Evolutionary conservation across 2,113 vertebrate genomes (phyloP), one percentile per base, ranked within the genome.

Genomic region (Podarcis raffonei): DNA sequence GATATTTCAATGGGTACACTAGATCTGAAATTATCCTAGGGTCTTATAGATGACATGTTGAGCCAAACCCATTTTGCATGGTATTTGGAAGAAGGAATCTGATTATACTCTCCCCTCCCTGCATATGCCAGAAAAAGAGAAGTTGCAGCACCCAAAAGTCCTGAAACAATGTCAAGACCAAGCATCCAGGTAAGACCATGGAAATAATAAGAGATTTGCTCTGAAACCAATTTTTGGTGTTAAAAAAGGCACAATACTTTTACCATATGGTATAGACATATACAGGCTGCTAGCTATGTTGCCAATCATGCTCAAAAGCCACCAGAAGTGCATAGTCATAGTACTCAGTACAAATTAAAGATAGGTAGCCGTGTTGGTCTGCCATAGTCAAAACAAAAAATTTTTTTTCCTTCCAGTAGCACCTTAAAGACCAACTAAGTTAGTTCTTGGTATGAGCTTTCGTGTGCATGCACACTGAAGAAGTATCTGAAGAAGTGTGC

Each of bases 111-210:
- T 0, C 35, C 65, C 62, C 83, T 7, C 90, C 87, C 76, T 18
- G 59, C 11, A 74, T 32, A 39, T n/a, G 2, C 12, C 35, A 90
- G 88, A 42, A 53, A 90, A 85, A 95, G 91, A 77, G 6, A n/a
- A 7, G 91, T 90, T 39, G 27, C 35, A n/a, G 90, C 62, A 93
- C 6, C 23, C 15, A 68, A 90, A 37, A 16, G 71, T 75, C 30
- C 90, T 65, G 95, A 95, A 82, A 81, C 62, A 83, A 23, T 68
- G 91, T 74, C 90, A 87, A 35, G 62, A 77, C 5, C 62, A 42
- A 87, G 68, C 23, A 27, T 23, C 13, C 84, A 95, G 95, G 94
- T 95, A 95, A 95, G 92, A 3, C 90, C 81, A 84, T n/a, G 0
- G 74, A 91, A 13, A 77, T 72, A 42, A 81, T 48, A 11, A 48